These are phyloP conservation scores for Sebastolobus altivelis DNA, from an alignment of 2,797 vertebrate species.

Conservation along the genomic window DNA sequence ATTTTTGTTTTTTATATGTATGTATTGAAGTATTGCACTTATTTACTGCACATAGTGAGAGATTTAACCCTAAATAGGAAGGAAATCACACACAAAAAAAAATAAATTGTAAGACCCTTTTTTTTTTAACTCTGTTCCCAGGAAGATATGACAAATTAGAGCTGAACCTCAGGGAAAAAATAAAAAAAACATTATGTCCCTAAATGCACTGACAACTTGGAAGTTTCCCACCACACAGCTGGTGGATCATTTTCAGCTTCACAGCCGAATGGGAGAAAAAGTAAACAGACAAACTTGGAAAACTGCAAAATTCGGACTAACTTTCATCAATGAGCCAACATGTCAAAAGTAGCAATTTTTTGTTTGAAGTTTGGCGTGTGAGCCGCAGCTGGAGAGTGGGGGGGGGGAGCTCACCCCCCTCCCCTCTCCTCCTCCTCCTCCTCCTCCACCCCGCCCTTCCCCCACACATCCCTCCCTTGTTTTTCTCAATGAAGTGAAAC, in stretches of 20 bases:
- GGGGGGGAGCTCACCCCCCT: conserved; percentile 21
- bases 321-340: background rate
- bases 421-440: conserved; percentile 1
- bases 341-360: accelerated
- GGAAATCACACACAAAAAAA: too few relatives aligned
- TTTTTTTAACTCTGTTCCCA: too few relatives aligned
- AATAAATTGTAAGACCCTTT: too few relatives aligned
- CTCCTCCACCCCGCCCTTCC: conserved; percentile 51
- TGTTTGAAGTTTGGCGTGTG: background rate
- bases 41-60: too few relatives aligned
- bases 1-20: too few relatives aligned
- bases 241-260: background rate
- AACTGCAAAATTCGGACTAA: background rate
- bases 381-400: background rate
- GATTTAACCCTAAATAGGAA: too few relatives aligned
- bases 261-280: background rate
- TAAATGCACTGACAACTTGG: conserved; percentile 9
- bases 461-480: conserved; percentile 78
- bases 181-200: background rate
- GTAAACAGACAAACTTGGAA: background rate
- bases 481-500: conserved; percentile 90
- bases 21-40: too few relatives aligned
- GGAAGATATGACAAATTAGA: background rate
- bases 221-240: background rate
- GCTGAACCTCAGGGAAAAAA: background rate